These are phyloP conservation scores for Anthrax anthrax DNA, from an alignment of 2,888 invertebrate genomes.

Conservation along the genomic window DNA sequence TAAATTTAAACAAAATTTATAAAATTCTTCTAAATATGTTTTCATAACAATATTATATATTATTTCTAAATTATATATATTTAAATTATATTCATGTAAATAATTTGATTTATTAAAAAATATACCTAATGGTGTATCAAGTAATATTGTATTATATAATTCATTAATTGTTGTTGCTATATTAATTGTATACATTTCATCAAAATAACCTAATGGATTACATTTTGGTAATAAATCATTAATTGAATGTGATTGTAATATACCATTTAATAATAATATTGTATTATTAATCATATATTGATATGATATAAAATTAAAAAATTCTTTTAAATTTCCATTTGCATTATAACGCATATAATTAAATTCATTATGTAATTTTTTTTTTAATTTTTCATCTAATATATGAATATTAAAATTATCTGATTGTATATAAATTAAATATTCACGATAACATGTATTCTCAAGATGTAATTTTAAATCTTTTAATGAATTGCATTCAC, in stretches of 20 bases:
- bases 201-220: constrained; percentile 89
- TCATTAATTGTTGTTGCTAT: constrained; percentile 94
- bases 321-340: constrained; percentile 83
- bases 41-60: constrained; percentile 94
- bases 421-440: neutral
- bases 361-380: constrained; percentile 91
- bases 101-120: constrained; percentile 97
- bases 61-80: constrained; percentile 97
- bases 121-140: constrained; percentile 93
- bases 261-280: constrained; percentile 86
- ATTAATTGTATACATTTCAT: constrained; percentile 96
- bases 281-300: constrained; percentile 99
- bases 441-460: neutral
- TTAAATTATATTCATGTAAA: constrained; percentile 90
- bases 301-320: constrained; percentile 93
- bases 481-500: neutral
- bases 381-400: constrained; percentile 83
- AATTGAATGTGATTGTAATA: constrained; percentile 88
- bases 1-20: constrained; percentile 74
- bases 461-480: neutral
- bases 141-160: constrained; percentile 90
- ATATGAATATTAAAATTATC: neutral
- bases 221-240: constrained; percentile 92
- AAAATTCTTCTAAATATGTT: constrained; percentile 84
- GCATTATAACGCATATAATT: constrained; percentile 90